Base-by-base conservation (phyloP, 2,797 vertebrate genomes). In the Tokudaia muenninki region DNA sequence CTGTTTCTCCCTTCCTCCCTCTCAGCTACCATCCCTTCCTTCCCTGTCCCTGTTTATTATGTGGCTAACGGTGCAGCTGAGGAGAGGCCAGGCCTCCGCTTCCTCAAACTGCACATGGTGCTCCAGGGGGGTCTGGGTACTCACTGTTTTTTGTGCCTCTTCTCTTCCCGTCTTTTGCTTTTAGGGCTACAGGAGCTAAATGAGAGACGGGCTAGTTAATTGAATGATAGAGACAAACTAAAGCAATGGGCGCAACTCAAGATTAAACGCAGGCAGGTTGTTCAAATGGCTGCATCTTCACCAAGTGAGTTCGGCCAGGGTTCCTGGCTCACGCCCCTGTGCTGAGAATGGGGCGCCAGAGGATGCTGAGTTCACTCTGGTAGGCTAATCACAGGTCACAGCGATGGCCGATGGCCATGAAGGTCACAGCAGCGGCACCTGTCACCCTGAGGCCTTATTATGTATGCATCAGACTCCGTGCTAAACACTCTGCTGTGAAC, bases 91-190 rank as follows among this genome's bases (percentile, higher is more conserved):
- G 63, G 63, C 22, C 19, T 17, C 55, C 63, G 4, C 6, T 37
- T 83, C 88, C 94, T 44, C 86, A 65, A 8, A 2, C 88, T 37
- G 74, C 34, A 44, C 1, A 63, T 63, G n/a, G 3, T n/a, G 2
- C 70, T 89, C 65, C 74, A n/a, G 12, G 26, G 19, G 16, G 13
- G 63, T 74, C 81, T n/a, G 8, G 21, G 97, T 95, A 99, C 99
- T 99, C 98, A 99, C 99, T 99, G 99, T 98, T 99, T 99, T 98
- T 99, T 99, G 98, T 99, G 99, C 98, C 99, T 99, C 99, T 99
- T 99, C 96, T 99, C 99, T 97, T 99, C 99, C 98, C 98, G 99
- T 98, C 99, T 99, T 99, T 99, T 99, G 98, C 98, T 99, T 98
- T 99, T 99, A 94, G 99, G 99, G 98, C 99, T 99, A 87, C 99